These are phyloP conservation scores for Mus musculus DNA, from an alignment of 2,113 vertebrate genomes.

Conservation along the genomic window DNA sequence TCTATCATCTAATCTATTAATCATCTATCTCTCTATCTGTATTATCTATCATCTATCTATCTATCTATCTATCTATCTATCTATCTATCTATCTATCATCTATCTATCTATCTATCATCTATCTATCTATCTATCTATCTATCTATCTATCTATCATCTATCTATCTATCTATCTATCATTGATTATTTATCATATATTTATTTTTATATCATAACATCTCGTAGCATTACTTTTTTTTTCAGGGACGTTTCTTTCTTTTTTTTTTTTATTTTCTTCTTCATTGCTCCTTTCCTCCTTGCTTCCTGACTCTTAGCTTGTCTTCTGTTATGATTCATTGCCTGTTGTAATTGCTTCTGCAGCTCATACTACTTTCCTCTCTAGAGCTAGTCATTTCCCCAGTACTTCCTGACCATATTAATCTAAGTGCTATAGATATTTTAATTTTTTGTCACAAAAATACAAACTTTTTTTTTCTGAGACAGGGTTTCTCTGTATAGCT, in stretches of 20 bases:
- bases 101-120: too few relatives aligned
- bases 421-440: background rate
- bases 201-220: background rate
- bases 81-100: too few relatives aligned
- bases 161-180: too few relatives aligned
- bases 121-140: too few relatives aligned
- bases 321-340: background rate
- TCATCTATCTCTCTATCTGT: too few relatives aligned
- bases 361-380: rapidly evolving
- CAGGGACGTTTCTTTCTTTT: background rate
- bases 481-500: too few relatives aligned
- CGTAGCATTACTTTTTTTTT: background rate
- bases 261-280: too few relatives aligned
- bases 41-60: too few relatives aligned
- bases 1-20: too few relatives aligned
- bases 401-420: background rate
- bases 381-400: background rate
- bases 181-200: too few relatives aligned
- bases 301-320: background rate
- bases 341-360: background rate
- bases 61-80: too few relatives aligned
- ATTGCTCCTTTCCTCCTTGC: background rate
- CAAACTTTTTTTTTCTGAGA: background rate
- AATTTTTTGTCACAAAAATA: background rate
- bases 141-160: too few relatives aligned